Base-by-base conservation (phyloP, 2,797 vertebrate genomes). In the Periparus ater region DNA sequence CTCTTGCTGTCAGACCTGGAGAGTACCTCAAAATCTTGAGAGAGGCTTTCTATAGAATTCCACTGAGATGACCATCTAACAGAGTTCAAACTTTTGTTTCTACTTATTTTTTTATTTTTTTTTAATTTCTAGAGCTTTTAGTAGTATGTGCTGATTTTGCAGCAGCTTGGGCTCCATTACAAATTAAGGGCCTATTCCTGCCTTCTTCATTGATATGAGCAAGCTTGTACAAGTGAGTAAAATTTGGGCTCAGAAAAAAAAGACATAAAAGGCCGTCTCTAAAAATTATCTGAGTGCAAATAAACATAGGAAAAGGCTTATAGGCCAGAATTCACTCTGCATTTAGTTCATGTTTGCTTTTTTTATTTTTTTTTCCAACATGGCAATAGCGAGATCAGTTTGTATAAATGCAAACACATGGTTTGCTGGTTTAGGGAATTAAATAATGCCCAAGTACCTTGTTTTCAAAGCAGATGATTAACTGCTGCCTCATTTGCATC, bases 391-490 rank as follows among this genome's bases (percentile, higher is more conserved):
- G 0, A 92, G 54, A 89, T 61, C 79, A 58, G 10, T 85, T 78
- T 91, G 51, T 74, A 29, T 54, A 60, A 83, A 85, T 51, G 51
- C 36, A 84, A 66, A 65, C 61, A 78, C 26, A 51, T 57, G 29
- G 22, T 76, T 91, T 92, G 40, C 47, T 86, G 44, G 60, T 73
- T 88, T 77, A 81, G 45, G 21, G 34, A 77, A 68, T 91, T 91
- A 84, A 93, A 85, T 88, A 94, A 78, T 79, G 50, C 25, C 62
- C 32, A 55, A 88, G 45, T 40, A 73, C 42, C 58, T 92, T 85
- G 62, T 47, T 93, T 88, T 86, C 71, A 89, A 86, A 84, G 36
- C n/a, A 81, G 48, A 53, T 84, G n/a, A 88, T 93, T 90, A 86
- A 62, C 82, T 73, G 25, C 67, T 93, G 26, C 23, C 13, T 88